These are phyloP conservation scores for Mesoclemmys tuberculata DNA, from an alignment of 2,113 vertebrate genomes.

Conservation along the genomic window DNA sequence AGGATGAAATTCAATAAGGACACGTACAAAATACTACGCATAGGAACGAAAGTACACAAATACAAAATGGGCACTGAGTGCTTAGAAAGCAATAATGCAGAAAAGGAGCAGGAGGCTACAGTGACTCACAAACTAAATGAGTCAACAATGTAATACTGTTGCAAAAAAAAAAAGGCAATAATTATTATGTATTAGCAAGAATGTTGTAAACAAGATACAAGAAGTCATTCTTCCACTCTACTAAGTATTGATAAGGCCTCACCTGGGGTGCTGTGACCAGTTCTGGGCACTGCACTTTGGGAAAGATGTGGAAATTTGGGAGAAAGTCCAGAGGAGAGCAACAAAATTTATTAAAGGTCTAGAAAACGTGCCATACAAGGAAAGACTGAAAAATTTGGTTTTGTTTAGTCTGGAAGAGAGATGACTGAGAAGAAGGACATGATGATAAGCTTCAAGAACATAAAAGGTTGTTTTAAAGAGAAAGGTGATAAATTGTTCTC, in stretches of 20 bases:
- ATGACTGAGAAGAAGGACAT: rapidly evolving
- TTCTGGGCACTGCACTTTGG: neutral
- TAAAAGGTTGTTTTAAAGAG: neutral
- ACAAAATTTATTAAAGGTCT: neutral
- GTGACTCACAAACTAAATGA: neutral
- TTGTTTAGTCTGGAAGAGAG: neutral
- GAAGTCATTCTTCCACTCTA: neutral
- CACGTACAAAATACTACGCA: no score
- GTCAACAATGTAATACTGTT: neutral
- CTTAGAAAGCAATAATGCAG: neutral
- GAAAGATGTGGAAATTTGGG: neutral
- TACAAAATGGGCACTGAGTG: neutral
- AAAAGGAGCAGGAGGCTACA: neutral
- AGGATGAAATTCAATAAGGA: no score
- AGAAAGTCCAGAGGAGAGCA: neutral
- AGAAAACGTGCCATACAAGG: neutral
- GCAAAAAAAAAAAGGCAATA: no score
- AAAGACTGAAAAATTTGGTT: neutral
- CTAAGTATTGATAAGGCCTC: neutral
- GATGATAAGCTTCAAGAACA: neutral
- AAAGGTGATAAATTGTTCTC: neutral
- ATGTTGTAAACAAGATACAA: neutral
- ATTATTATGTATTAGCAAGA: neutral
- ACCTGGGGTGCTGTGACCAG: neutral
- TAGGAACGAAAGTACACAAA: neutral